These are phyloP conservation scores for Acronicta leporina DNA, from an alignment of 2,888 invertebrate genomes.

Conservation along the genomic window DNA sequence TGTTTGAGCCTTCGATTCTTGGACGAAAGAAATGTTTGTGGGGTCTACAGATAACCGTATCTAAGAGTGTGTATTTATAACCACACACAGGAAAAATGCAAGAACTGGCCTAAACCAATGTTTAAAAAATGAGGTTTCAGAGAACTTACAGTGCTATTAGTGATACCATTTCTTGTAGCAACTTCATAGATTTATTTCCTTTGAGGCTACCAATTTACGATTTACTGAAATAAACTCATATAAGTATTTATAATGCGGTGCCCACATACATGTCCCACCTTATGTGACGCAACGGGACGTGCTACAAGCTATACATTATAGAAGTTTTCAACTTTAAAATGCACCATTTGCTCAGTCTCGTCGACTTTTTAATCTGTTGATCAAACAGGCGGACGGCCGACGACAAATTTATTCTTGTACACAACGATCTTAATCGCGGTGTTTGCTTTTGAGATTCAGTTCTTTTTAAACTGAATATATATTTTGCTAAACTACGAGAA, in stretches of 20 bases:
- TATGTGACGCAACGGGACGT: constrained; percentile 35
- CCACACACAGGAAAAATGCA: no score
- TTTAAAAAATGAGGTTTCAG: no score
- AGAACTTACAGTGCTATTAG: no score
- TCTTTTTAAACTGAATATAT: constrained; percentile 52
- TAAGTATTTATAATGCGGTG: constrained; percentile 9
- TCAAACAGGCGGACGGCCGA: constrained; percentile 79
- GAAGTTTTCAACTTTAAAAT: constrained; percentile 71
- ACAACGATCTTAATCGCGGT: constrained; percentile 78
- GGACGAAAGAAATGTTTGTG: no score
- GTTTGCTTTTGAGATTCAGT: constrained; percentile 57
- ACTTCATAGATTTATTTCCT: no score
- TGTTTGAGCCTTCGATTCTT: no score
- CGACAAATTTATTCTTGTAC: constrained; percentile 85
- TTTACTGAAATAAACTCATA: constrained; percentile 1
- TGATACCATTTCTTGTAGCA: no score
- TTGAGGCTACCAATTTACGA: neutral
- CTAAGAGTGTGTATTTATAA: no score
- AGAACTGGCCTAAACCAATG: no score
- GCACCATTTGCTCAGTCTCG: constrained; percentile 74
- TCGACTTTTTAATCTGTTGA: constrained; percentile 83
- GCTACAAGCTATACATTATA: constrained; percentile 54
- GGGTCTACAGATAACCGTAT: no score
- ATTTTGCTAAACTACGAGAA: constrained; percentile 40
- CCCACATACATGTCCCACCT: constrained; percentile 19